These are phyloP conservation scores for Isaurus tuberculatus DNA, from an alignment of 92 coral and sea anemone genomes.

Conservation along the genomic window DNA sequence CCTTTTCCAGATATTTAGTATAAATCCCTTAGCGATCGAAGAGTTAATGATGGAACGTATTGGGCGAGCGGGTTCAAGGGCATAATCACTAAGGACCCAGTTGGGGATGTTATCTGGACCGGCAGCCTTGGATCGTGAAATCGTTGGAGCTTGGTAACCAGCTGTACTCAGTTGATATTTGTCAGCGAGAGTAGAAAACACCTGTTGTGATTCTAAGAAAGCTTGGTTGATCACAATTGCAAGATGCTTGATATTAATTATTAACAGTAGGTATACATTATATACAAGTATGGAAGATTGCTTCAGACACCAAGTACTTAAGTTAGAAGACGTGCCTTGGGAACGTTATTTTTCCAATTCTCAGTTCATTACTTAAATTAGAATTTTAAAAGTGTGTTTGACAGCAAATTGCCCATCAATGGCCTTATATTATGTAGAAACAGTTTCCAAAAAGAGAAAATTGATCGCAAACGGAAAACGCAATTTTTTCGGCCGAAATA, in stretches of 20 bases:
- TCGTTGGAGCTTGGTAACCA: not conserved
- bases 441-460: too few species aligned
- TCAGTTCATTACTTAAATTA: too few species aligned
- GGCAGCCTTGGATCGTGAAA: slow-evolving; percentile 13
- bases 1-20: slow-evolving; percentile 40
- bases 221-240: not conserved
- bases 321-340: too few species aligned
- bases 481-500: too few species aligned
- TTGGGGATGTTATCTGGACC: too few species aligned
- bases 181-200: slow-evolving; percentile 7
- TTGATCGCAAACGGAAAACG: too few species aligned
- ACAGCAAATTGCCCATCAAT: too few species aligned
- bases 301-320: too few species aligned
- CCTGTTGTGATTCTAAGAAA: not conserved
- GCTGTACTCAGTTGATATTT: not conserved
- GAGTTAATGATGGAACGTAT: slow-evolving; percentile 36
- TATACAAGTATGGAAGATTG: too few species aligned
- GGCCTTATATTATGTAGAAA: too few species aligned
- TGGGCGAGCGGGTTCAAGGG: slow-evolving; percentile 28
- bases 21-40: slow-evolving; percentile 4
- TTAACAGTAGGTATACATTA: not conserved
- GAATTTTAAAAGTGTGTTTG: too few species aligned
- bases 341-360: too few species aligned
- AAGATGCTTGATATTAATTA: not conserved
- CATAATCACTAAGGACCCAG: slow-evolving; percentile 43